Percentiles rank a stretch among this genome's conserved stretches.
These are phyloP conservation scores for Poeciliopsis infans DNA, from an alignment of 2,797 vertebrate genomes.

Conservation along the genomic window DNA sequence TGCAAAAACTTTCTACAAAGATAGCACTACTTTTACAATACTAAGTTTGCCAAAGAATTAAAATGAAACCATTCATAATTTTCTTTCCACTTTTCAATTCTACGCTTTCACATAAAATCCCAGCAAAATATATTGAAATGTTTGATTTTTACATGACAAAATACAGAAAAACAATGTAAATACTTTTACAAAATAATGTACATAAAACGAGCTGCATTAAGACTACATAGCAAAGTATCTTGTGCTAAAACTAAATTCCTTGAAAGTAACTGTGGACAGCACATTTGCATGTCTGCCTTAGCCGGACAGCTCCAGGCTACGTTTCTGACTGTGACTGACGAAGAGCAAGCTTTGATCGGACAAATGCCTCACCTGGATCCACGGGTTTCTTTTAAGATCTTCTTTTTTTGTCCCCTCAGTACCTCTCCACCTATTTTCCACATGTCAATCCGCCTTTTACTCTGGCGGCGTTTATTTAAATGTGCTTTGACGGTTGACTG, in stretches of 20 bases:
- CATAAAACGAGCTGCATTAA: not conserved
- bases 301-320: conserved; percentile 42
- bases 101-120: not conserved
- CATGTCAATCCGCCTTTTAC: conserved; percentile 52
- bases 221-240: conserved; percentile 16
- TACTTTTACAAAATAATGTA: not conserved
- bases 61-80: not conserved
- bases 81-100: not conserved
- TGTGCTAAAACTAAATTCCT: conserved; percentile 5
- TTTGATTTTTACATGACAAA: not conserved
- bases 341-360: conserved; percentile 52
- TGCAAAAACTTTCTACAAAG: not conserved
- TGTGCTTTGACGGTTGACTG: conserved; percentile 60
- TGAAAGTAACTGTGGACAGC: conserved; percentile 20
- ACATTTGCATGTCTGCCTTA: conserved; percentile 5
- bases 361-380: conserved; percentile 65
- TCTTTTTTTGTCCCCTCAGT: conserved; percentile 38
- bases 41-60: not conserved
- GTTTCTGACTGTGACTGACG: conserved; percentile 55
- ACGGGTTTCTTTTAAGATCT: conserved; percentile 51
- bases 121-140: not conserved
- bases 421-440: not conserved
- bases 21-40: too few relatives aligned
- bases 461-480: conserved; percentile 46
- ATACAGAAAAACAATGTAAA: not conserved